These are phyloP conservation scores for Platycercus adscitus DNA, from an alignment of 2,113 vertebrate genomes.

Conservation along the genomic window DNA sequence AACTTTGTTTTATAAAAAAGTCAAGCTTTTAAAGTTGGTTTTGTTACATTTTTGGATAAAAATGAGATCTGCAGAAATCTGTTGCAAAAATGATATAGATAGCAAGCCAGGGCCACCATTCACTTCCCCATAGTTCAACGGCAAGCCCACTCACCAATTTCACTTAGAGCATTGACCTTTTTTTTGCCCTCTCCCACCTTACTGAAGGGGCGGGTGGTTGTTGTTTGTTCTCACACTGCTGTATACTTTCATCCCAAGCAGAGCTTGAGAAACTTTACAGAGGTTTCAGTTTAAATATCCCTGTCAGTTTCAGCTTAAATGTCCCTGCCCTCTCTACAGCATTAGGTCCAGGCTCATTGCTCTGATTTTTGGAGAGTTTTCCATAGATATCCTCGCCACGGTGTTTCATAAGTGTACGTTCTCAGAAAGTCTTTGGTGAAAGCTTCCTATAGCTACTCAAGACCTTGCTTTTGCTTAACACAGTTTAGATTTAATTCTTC, in stretches of 20 bases:
- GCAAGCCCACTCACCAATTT: not conserved
- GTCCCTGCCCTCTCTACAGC: fast-evolving
- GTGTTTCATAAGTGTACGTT: not conserved
- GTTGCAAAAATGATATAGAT: not conserved
- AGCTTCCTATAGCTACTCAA: not conserved
- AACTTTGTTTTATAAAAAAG: not conserved
- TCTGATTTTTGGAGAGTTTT: not conserved
- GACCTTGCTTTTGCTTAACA: not conserved
- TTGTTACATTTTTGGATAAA: not conserved
- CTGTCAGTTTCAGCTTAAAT: not conserved
- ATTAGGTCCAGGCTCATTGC: not conserved
- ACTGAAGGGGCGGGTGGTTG: fast-evolving
- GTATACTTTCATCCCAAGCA: not conserved
- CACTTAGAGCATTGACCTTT: not conserved
- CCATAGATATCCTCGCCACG: not conserved
- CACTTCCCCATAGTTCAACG: not conserved
- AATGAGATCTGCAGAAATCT: not conserved
- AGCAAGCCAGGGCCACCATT: not conserved
- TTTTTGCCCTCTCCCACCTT: not conserved
- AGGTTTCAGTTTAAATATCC: not conserved
- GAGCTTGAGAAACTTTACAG: not conserved
- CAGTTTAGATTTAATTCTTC: not conserved
- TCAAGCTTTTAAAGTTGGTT: not conserved
- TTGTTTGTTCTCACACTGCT: not conserved
- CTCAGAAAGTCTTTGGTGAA: not conserved